Percentiles rank a stretch among this genome's conserved stretches.
These are phyloP conservation scores for Drosophila tsacasi DNA, from an alignment of 1,140 invertebrate genomes.

Conservation along the genomic window DNA sequence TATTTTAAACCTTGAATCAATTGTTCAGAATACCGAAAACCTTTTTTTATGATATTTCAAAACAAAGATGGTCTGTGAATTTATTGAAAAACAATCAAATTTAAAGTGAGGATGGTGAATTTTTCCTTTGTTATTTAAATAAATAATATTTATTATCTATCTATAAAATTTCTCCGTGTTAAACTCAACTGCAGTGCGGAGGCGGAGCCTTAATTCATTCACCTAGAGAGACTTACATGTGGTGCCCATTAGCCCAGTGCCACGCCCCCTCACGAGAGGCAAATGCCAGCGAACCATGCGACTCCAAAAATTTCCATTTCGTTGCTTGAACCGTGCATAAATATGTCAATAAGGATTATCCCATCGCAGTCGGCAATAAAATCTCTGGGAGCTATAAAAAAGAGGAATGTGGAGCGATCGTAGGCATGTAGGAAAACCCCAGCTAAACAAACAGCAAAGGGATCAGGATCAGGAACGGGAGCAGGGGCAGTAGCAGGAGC, in stretches of 20 bases:
- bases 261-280: constrained; percentile 34
- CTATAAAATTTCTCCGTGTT: not conserved
- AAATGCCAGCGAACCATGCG: constrained; percentile 61
- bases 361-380: constrained; percentile 34
- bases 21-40: not conserved
- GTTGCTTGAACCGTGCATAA: constrained; percentile 78
- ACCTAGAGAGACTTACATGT: constrained; percentile 52
- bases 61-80: not conserved
- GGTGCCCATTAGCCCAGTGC: constrained; percentile 54
- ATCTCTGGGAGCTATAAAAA: constrained; percentile 43
- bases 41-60: not conserved
- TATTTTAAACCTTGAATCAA: not conserved
- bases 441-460: constrained; percentile 59
- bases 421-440: constrained; percentile 44
- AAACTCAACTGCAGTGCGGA: constrained; percentile 6
- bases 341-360: constrained; percentile 76
- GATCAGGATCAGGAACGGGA: not conserved
- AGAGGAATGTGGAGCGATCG: constrained; percentile 7
- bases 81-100: not conserved
- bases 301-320: constrained; percentile 65
- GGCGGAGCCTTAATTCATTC: constrained; percentile 44
- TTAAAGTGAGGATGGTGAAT: too few species aligned
- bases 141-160: too few species aligned
- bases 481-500: not conserved
- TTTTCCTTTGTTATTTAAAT: not conserved